phyloP scores from a whole-genome alignment of 2,113 vertebrate species.

The Phalacrocorax aristotelis region DNA sequence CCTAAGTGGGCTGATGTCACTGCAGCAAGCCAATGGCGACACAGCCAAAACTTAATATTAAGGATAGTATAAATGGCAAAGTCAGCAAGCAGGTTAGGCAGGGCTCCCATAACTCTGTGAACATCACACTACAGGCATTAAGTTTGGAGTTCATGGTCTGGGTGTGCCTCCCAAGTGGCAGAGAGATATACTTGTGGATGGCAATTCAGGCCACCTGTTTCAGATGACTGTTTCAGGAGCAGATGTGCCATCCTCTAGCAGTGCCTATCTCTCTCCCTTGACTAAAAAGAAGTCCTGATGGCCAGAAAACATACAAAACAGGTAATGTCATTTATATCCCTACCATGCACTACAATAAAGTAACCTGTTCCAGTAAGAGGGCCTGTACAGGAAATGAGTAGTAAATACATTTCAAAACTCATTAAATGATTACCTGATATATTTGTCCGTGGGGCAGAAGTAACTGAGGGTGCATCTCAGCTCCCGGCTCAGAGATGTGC shows the following conservation, averaged over 20 bases:
- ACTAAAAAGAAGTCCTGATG: background rate
- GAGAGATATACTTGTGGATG: background rate
- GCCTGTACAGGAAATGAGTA: background rate
- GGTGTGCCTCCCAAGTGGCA: background rate
- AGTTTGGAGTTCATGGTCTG: background rate
- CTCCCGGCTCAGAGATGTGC: background rate
- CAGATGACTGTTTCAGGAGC: background rate
- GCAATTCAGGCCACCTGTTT: background rate
- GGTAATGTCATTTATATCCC: background rate
- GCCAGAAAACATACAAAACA: background rate
- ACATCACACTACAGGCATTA: background rate
- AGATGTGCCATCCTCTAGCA: background rate
- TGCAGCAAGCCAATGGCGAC: fast-evolving
- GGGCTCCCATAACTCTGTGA: background rate
- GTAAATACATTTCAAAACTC: background rate
- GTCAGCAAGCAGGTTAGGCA: background rate
- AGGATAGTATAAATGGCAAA: background rate
- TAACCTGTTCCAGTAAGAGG: background rate
- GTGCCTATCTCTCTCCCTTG: background rate
- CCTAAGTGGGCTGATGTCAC: fast-evolving
- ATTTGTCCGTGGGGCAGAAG: background rate
- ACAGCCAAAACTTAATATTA: background rate
- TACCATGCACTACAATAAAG: background rate
- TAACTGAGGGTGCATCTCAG: background rate
- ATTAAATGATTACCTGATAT: background rate